Evolutionary conservation across 2,797 vertebrate genomes (phyloP), one percentile per base, ranked within the genome.

Genomic region (Pipistrellus kuhlii): DNA sequence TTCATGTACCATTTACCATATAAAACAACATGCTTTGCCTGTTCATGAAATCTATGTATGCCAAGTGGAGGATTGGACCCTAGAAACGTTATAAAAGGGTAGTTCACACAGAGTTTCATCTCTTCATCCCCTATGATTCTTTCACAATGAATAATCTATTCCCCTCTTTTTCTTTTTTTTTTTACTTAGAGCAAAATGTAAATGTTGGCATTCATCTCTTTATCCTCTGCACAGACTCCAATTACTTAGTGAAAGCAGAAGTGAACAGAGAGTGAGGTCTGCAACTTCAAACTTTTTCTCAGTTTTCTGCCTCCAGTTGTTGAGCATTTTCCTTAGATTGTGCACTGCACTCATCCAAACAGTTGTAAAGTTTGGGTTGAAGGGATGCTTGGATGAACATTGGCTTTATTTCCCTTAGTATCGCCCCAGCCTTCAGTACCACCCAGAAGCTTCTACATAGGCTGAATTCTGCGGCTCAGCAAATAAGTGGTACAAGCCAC

Each of bases 401-500:
- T 32, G 1, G 32, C 73, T 95, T 95, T 88, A 94, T 90, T 94
- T 93, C 80, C 44, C 62, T 95, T 78, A 77, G 90, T 53, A 59
- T 62, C 72, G 66, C 73, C 76, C 72, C 68, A 94, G 75, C 2
- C 83, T 95, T 96, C 85, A 82, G 30, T 83, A 75, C 91, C 53
- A 94, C 75, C 64, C 80, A 95, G 91, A 94, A 90, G 78, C 62
- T 91, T 85, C 87, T 93, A 84, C 85, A 23, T 15, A 84, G 85
- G 75, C 85, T 96, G 77, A 93, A 97, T 96, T 96, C 94, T 95
- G 94, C 51, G 38, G 95, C 94, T 96, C 96, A 97, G 96, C 90
- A 96, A 78, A 85, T 97, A 97, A 97, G 93, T 97, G 88, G 96
- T 90, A 87, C 94, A 96, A 96, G 72, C 95, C 94, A 97, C 95